Evolutionary conservation across 2,113 vertebrate genomes (phyloP), one percentile per base, ranked within the genome.

Genomic region (Suricata suricatta): DNA sequence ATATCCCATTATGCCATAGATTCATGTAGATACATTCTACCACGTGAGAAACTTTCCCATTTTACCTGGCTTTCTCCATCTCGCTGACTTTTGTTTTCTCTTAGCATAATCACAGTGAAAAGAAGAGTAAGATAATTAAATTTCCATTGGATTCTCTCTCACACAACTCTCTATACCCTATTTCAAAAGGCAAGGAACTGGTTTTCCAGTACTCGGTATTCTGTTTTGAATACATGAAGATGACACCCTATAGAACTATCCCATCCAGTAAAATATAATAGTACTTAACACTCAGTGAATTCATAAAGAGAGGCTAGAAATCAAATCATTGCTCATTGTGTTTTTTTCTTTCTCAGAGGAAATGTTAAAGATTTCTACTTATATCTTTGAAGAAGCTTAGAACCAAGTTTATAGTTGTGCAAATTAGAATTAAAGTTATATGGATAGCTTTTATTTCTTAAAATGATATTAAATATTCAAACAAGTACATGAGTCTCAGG

Each of bases 341-440:
- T 11, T 63, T 87, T 80, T 69, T 80, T 44, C 60, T 90, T 81
- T 84, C 76, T 88, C 88, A 94, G 38, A 90, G 77, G 31, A 88
- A 91, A n/a, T 15, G 29, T 82, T 79, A 81, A 88, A 88, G 10
- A 88, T 94, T 95, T 93, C 15, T 23, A 87, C 64, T 93, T 93
- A 50, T 2, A 47, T 89, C 57, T 92, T 80, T 69, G 14, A 87
- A 97, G 94, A 84, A 77, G 17, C 44, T 88, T 90, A 87, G 76
- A 93, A 29, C 6, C 9, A 88, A 90, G 94, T 90, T 96, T 96
- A 66, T 33, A 72, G 29, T 57, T 50, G 19, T 71, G 52, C 17
- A 96, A 93, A 88, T 91, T 77, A 77, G 54, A 97, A 97, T 90
- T 93, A 94, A 92, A 86, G 31, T 91, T 82, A 57, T 47, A 54